Base-by-base conservation (phyloP, 2,113 vertebrate species). In the Bostrychus sinensis region DNA sequence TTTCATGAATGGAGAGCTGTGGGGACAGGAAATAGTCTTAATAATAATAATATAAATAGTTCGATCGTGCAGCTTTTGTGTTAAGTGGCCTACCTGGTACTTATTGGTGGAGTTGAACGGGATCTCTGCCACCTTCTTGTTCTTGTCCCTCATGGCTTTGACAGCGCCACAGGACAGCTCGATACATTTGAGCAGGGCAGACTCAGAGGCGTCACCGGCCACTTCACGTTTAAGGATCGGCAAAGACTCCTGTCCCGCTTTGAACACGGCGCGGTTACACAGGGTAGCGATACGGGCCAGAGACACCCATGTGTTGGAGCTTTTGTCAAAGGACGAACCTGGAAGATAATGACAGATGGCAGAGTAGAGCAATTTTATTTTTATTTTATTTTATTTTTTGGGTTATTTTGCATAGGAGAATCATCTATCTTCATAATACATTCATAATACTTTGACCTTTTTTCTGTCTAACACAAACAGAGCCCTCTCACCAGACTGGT, bases 241-340 rank as follows among this genome's bases (percentile, higher is more conserved):
- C 50, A 95, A 67, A 32, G 93, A 84, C 0, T 97, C 95, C 87
- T 97, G 95, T 2, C 91, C 95, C 0, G 94, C 95, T 77, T 95
- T 95, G 89, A 97, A 97, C 74, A 92, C 93, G 0, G 95, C 95
- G 0, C 95, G 93, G 75, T 97, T 96, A 79, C 95, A 97, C 30
- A 97, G 94, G 0, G 94, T 78, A 0, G 95, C 95, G 0, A 96
- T 79, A 12, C 94, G 94, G 19, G 95, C 93, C 89, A 97, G 83
- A 22, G 93, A 91, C 80, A 91, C 90, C 95, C 95, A 97, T 1
- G 95, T 96, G 11, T 84, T 74, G 0, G 95, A 97, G 66, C 93
- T 95, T 84, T 96, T 96, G 81, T 97, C 95, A 0, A 97, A 97
- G 3, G 95, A 95, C 17, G 91, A 93, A 1, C 95, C 95, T 96